phyloP scores from a whole-genome alignment of 2,797 vertebrate species.

The Sarcoramphus papa region DNA sequence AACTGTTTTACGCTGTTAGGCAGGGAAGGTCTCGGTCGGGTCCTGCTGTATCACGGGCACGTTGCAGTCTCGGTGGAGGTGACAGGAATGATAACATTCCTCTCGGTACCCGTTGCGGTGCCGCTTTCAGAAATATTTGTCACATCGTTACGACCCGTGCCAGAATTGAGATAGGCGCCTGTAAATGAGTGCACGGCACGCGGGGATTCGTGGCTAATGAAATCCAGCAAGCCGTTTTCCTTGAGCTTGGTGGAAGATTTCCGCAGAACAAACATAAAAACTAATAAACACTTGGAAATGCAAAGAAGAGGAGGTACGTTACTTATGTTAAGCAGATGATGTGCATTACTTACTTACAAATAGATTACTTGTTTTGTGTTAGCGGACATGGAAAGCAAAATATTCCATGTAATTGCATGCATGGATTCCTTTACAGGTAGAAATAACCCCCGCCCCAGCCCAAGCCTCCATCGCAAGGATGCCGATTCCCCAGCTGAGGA shows the following conservation, averaged over 20 bases:
- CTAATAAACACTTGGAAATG: background rate
- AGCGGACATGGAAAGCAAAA: background rate
- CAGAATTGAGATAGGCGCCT: rapidly evolving
- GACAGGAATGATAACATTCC: background rate
- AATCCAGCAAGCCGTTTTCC: background rate
- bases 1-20: rapidly evolving
- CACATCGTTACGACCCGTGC: rapidly evolving
- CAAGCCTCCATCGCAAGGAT: rapidly evolving
- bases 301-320: background rate
- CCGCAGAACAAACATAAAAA: background rate
- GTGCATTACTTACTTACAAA: background rate
- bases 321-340: background rate
- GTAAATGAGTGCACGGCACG: background rate
- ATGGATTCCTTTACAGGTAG: rapidly evolving
- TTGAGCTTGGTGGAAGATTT: background rate
- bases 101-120: rapidly evolving
- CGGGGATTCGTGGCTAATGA: rapidly evolving
- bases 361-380: background rate
- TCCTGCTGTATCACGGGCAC: background rate
- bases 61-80: rapidly evolving
- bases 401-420: rapidly evolving
- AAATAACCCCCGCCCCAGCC: too few relatives aligned
- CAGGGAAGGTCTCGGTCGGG: background rate
- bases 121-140: background rate
- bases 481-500: background rate